Evolutionary conservation across 2,113 vertebrate species (phyloP).

Genomic region (Ardeotis arabs): DNA sequence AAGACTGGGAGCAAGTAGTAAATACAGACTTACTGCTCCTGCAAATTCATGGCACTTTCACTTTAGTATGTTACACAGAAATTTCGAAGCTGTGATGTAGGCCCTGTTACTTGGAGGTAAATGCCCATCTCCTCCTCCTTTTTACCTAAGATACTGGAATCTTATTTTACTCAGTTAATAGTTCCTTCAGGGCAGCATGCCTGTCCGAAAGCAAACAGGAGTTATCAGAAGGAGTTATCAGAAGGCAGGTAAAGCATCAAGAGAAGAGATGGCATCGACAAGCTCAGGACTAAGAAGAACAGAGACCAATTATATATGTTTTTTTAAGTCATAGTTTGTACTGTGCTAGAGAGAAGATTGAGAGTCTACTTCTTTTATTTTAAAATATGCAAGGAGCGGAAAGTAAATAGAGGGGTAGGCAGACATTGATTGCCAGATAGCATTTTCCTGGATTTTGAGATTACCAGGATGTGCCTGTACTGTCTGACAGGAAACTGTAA

Average conservation of each 20-base stretch:
- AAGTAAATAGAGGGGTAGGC: conserved; percentile 61
- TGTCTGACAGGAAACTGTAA: conserved; percentile 19
- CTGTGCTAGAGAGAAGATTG: conserved; percentile 2
- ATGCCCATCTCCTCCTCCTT: not conserved
- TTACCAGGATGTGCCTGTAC: conserved; percentile 48
- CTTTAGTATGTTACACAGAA: not conserved
- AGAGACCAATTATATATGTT: not conserved
- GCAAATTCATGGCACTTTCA: not conserved
- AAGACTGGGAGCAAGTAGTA: not conserved
- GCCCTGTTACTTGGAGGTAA: fast-evolving
- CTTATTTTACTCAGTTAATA: not conserved
- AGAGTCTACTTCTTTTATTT: not conserved
- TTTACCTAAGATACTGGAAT: not conserved
- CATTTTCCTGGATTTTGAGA: conserved; percentile 59
- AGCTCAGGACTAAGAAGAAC: not conserved
- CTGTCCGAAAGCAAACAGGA: not conserved
- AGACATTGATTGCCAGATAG: conserved; percentile 60
- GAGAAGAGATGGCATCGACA: not conserved
- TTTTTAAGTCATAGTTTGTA: not conserved
- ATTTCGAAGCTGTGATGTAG: not conserved
- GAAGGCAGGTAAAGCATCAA: not conserved
- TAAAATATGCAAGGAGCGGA: conserved; percentile 68
- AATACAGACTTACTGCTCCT: not conserved
- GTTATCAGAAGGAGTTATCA: not conserved
- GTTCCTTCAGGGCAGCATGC: not conserved